Evolutionary conservation across 2,797 vertebrate species (phyloP), one percentile per base, ranked within the genome.

Genomic region (Pelodytes ibericus): DNA sequence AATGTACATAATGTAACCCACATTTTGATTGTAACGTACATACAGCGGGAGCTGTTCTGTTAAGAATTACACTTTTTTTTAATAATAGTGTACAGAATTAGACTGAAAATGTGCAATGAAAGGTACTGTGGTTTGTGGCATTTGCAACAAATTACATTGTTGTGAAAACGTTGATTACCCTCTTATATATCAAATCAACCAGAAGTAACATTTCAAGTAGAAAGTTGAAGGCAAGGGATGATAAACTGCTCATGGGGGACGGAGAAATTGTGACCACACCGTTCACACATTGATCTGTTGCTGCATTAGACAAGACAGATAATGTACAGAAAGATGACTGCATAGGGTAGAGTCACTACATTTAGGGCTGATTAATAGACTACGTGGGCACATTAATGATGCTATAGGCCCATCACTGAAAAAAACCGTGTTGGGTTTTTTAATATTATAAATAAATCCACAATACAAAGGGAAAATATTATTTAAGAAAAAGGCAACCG

Each of bases 161-260:
- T 84, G 47, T 59, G 11, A 44, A 83, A 80, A 44, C 83, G 80
- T 83, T 81, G 77, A 83, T 84, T 87, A 64, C 67, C 79, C 27
- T 85, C 84, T 71, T 44, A 74, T 82, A 85, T 82, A 47, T 33
- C 0, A 74, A 73, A 82, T 27, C 74, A 85, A 66, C 71, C 29
- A 81, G 39, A 51, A 73, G 56, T 84, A 77, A 80, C 74, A 85
- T 85, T 83, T 83, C 82, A 57, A 79, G 79, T 49, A 26, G 75
- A 76, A 83, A 83, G 64, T 82, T 26, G 0, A 72, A 79, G 44
- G 83, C 26, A 75, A 68, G 79, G 83, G 82, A 76, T 51, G 30
- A 81, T 63, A 74, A 85, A 57, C 84, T 24, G 39, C 36, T 68
- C 61, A 79, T 73, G 24, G 59, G 24, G 49, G 81, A 44, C 56